Base-by-base conservation (phyloP, 1,140 invertebrate genomes). In the Listronotus bonariensis region DNA sequence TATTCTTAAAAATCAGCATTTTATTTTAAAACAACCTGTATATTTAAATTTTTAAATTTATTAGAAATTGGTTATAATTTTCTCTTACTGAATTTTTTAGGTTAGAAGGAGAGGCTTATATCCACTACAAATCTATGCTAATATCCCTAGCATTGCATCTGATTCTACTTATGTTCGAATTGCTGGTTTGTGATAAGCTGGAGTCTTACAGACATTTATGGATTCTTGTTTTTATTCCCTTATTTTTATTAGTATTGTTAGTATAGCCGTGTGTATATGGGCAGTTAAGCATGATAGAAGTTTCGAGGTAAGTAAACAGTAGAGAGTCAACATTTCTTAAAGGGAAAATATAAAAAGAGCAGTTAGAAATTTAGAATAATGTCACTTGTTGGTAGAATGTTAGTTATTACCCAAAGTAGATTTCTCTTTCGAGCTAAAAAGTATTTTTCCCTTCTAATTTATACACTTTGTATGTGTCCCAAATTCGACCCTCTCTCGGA, bases 201-300 rank as follows among this genome's bases (percentile, higher is more conserved):
- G 92, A 96, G 74, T 92, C 91, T 14, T 82, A 85, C n/a, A 85
- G 92, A 59, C 93, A 97, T 81, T 80, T 94, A 15, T 97, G 94
- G 96, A 95, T 96, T 72, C 85, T 98, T 61, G 93, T 97, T 41
- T 98, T 98, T 80, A 95, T 97, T 80, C 96, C 11, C 82, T 98
- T 41, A 95, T 98, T 75, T 96, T 97, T 78, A 94, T 97, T 68
- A 97, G 95, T 34, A 90, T 98, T 69, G 89, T 98, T 32, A 97
- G 95, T 48, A 96, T 98, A 72, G 93, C 93, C 12, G 93, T 97
- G 38, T 97, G 95, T 78, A 94, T 99, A 72, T 99, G 97, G 97
- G 93, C 95, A 67, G 92, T 98, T 1, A 97, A 97, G 82, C 95
- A 98, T 81, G 96, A 98, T 77, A 85, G 96, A 48, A 94, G 93